Base-by-base conservation (phyloP, 2,113 vertebrate genomes). In the Cephalopterus ornatus region DNA sequence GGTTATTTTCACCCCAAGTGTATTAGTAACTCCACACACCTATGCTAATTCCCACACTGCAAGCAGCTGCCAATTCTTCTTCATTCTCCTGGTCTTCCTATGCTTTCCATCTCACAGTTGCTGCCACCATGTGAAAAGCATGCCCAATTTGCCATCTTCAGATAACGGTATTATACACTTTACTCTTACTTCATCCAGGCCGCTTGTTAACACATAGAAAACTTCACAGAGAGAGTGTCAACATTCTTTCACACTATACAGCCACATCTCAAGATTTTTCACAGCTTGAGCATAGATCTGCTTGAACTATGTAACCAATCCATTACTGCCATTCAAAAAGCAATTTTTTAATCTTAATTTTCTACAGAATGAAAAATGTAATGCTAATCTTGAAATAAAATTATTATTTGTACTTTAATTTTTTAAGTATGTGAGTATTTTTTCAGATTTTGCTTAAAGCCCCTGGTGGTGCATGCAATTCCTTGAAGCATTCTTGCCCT, bases 381-480 rank as follows among this genome's bases (percentile, higher is more conserved):
- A 83, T 17, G 30, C 37, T 86, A 96, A 66, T 53, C 33, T 61
- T 94, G 70, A 94, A 97, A 94, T 67, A 94, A 96, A 95, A 94
- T 86, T 72, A 93, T 74, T 63, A 84, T 75, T 75, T 68, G 33
- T 68, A 84, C 46, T 92, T 50, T 65, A 88, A 82, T 92, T 94
- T 96, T 95, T 90, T 82, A 12, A 95, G 58, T 52, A 59, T 30
- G 74, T 55, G 82, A 30, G 17, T 30, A 47, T 73, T 75, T 88
- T 92, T 83, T 89, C 77, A 67, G 44, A 88, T 90, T 91, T 86
- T 88, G 68, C 78, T 92, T 82, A 85, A 75, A n/a, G 47, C 14
- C 27, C 70, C 65, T 8, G 24, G 47, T 53, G 46, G 39, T 66
- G 41, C 37, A 63, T 91, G 67, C 65, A 71, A 87, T 85, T 93